Percentiles rank a stretch among this genome's conserved stretches.
phyloP scores from a whole-genome alignment of 2,888 invertebrate species.

The Bhutanitis thaidina region DNA sequence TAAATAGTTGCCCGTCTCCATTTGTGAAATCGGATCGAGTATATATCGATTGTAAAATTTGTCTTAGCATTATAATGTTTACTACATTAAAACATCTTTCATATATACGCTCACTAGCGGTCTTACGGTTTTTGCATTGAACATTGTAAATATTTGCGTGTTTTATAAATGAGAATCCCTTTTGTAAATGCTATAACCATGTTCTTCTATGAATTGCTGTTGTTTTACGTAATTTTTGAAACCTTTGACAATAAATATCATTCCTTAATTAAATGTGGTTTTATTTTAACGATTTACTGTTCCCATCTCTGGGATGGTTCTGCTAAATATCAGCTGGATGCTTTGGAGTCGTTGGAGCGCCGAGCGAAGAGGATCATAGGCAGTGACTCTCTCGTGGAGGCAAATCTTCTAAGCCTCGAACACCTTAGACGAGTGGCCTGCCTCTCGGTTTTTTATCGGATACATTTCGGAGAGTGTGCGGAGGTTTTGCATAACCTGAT shows the following conservation, averaged over 20 bases:
- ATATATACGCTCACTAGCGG: background rate
- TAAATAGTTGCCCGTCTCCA: background rate
- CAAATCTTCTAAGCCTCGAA: no score
- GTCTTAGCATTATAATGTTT: background rate
- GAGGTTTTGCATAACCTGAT: no score
- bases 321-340: no score
- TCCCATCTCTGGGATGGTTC: no score
- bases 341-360: no score
- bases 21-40: background rate
- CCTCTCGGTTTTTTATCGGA: no score
- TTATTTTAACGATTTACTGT: no score
- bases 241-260: conserved; percentile 67
- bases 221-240: conserved; percentile 59
- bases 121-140: conserved; percentile 13
- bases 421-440: no score
- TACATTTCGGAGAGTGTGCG: no score
- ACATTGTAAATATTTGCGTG: conserved; percentile 25
- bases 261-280: conserved; percentile 40
- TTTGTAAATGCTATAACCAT: conserved; percentile 40
- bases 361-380: no score
- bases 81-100: background rate
- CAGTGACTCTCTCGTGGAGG: no score
- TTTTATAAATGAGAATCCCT: conserved; percentile 37
- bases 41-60: background rate
- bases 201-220: conserved; percentile 46